phyloP scores from a whole-genome alignment of 2,888 invertebrate species.

The Synanthedon andrenaeformis region DNA sequence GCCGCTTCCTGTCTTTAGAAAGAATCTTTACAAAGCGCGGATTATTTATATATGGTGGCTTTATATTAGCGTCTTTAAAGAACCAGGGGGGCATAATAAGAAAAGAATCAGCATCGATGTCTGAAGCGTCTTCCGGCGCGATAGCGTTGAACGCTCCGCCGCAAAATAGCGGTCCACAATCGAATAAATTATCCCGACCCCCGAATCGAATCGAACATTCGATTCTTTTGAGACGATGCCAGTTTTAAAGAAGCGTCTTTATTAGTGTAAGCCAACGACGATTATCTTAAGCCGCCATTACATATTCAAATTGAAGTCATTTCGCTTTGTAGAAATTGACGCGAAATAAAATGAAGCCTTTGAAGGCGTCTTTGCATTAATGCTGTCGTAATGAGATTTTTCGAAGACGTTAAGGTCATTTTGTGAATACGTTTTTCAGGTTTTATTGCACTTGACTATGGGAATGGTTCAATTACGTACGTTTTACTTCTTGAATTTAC shows the following conservation, averaged over 20 bases:
- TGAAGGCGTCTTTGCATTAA: slow-evolving; percentile 41
- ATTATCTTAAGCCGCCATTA: slow-evolving; percentile 69
- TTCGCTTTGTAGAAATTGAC: slow-evolving; percentile 67
- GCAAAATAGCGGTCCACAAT: slow-evolving; percentile 68
- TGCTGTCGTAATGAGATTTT: slow-evolving; percentile 46
- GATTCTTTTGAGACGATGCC: slow-evolving; percentile 66
- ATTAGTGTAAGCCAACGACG: slow-evolving; percentile 69
- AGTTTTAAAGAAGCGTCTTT: slow-evolving; percentile 63
- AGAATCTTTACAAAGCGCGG: slow-evolving; percentile 53
- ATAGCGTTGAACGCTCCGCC: slow-evolving; percentile 55
- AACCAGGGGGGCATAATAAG: slow-evolving; percentile 67
- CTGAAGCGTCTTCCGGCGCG: slow-evolving; percentile 64
- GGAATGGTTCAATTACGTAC: neutral
- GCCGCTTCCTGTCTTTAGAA: slow-evolving; percentile 44
- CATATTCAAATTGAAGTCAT: slow-evolving; percentile 71
- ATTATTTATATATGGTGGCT: slow-evolving; percentile 68
- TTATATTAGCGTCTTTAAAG: slow-evolving; percentile 69
- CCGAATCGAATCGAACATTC: slow-evolving; percentile 59
- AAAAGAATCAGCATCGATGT: slow-evolving; percentile 71
- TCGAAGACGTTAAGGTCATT: slow-evolving; percentile 22
- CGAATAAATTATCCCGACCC: slow-evolving; percentile 68
- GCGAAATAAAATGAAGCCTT: slow-evolving; percentile 66
- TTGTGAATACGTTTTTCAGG: slow-evolving; percentile 1
- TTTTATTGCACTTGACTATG: neutral
- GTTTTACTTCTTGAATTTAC: too few relatives aligned